A percentile compares a stretch with the other conserved stretches of the same genome.
phyloP scores from a whole-genome alignment of 2,113 vertebrate genomes.

The Ophiodon elongatus region DNA sequence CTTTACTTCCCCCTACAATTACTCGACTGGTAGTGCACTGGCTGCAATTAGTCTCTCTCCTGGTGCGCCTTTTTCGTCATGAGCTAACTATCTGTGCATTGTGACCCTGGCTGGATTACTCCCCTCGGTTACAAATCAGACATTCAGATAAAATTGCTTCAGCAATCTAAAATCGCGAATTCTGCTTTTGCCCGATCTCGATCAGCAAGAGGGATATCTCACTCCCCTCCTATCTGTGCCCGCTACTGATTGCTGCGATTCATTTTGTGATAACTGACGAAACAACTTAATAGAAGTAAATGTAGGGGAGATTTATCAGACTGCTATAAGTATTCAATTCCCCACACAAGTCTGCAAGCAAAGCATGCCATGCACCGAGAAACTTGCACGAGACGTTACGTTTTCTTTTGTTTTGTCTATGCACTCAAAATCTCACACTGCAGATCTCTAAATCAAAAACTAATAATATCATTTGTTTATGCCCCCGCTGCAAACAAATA shows the following conservation, averaged over 20 bases:
- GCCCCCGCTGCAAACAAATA: constrained; percentile 77
- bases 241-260: constrained; percentile 57
- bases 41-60: constrained; percentile 72
- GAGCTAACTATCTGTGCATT: constrained; percentile 42
- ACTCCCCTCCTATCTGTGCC: constrained; percentile 55
- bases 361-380: constrained; percentile 12
- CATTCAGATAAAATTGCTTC: constrained; percentile 60
- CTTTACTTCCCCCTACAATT: constrained; percentile 75
- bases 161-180: constrained; percentile 67
- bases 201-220: constrained; percentile 61
- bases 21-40: constrained; percentile 63
- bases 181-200: constrained; percentile 49
- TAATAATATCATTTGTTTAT: constrained; percentile 84
- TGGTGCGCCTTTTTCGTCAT: constrained; percentile 62
- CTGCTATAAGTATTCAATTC: constrained; percentile 31
- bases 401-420: constrained; percentile 72
- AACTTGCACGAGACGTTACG: constrained; percentile 48
- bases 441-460: constrained; percentile 79
- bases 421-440: constrained; percentile 54
- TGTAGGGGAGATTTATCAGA: constrained; percentile 66
- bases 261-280: constrained; percentile 70
- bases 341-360: constrained; percentile 39
- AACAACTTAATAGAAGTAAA: constrained; percentile 65
- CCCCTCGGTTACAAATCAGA: constrained; percentile 46
- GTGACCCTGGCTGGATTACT: constrained; percentile 43